A percentile compares a stretch with the other conserved stretches of the same genome.
Conservation (phyloP, 2,888 invertebrate genomes). For the Leptodirus hochenwartii region DNA sequence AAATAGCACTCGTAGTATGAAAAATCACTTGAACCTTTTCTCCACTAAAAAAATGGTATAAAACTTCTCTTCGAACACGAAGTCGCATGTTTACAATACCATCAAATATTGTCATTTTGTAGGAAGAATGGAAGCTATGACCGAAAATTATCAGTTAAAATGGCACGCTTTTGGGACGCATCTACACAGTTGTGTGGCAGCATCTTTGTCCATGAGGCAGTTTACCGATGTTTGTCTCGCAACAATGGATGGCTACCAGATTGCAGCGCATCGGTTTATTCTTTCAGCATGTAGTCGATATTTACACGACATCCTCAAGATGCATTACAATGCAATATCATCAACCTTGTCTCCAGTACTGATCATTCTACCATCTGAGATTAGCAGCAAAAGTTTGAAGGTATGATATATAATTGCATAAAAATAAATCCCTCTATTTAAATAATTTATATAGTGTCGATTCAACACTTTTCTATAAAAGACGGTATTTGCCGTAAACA, state of each 20-base stretch:
- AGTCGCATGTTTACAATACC: too few species aligned
- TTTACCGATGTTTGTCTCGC: conserved; percentile 69
- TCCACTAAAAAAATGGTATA: too few species aligned
- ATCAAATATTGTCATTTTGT: neutral
- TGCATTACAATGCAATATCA: conserved; percentile 22
- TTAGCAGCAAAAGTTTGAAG: conserved; percentile 60
- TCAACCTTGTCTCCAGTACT: conserved; percentile 16
- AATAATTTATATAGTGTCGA: too few species aligned
- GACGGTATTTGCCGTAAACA: too few species aligned
- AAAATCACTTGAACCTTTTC: too few species aligned
- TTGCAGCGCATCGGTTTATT: conserved; percentile 72
- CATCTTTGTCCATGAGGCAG: conserved; percentile 50
- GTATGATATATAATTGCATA: too few species aligned
- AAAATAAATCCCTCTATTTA: too few species aligned
- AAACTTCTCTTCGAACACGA: too few species aligned
- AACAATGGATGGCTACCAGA: conserved; percentile 60
- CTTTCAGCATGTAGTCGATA: conserved; percentile 64
- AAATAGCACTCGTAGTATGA: too few species aligned
- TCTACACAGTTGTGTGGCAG: conserved; percentile 65
- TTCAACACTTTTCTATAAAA: too few species aligned
- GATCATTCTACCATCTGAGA: conserved; percentile 63
- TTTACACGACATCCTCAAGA: conserved; percentile 34
- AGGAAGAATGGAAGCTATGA: conserved; percentile 30
- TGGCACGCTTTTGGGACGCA: conserved; percentile 76
- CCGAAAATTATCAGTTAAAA: conserved; percentile 73